These are phyloP conservation scores for Xiphias gladius DNA, from an alignment of 2,113 vertebrate species.

Conservation along the genomic window DNA sequence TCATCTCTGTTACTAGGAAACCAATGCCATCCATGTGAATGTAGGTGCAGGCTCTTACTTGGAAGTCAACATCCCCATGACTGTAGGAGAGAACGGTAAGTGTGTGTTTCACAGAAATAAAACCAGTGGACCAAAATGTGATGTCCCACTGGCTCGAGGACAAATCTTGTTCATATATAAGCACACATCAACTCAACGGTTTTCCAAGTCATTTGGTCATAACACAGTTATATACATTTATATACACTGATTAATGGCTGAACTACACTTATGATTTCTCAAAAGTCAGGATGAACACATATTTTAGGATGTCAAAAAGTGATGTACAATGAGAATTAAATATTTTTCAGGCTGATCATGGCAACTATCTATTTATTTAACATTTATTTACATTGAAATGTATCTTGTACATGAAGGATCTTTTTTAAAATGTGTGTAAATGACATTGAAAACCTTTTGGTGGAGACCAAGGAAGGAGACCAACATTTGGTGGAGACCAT, in stretches of 20 bases:
- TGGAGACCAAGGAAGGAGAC: no score
- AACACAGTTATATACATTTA: no score
- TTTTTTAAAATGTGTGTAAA: background rate
- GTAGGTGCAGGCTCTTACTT: conserved; percentile 99
- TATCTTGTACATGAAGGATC: no score
- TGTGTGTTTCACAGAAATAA: conserved; percentile 27
- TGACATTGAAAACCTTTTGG: background rate
- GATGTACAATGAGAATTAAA: no score
- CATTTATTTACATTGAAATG: background rate
- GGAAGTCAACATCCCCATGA: conserved; percentile 99
- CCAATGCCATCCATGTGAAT: conserved; percentile 99
- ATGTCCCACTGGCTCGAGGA: background rate
- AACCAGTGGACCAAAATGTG: conserved; percentile 1
- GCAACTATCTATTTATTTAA: background rate
- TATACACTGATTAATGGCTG: no score
- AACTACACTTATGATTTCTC: background rate
- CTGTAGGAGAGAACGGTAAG: conserved; percentile 93
- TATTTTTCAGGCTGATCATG: background rate
- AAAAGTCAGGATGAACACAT: background rate
- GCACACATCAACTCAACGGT: background rate
- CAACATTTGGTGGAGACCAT: no score
- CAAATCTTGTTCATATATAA: background rate
- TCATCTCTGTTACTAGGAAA: conserved; percentile 87
- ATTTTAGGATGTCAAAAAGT: background rate
- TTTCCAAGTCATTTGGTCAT: background rate